phyloP scores from a whole-genome alignment of 2,888 invertebrate species.

The Plagodis pulveraria region DNA sequence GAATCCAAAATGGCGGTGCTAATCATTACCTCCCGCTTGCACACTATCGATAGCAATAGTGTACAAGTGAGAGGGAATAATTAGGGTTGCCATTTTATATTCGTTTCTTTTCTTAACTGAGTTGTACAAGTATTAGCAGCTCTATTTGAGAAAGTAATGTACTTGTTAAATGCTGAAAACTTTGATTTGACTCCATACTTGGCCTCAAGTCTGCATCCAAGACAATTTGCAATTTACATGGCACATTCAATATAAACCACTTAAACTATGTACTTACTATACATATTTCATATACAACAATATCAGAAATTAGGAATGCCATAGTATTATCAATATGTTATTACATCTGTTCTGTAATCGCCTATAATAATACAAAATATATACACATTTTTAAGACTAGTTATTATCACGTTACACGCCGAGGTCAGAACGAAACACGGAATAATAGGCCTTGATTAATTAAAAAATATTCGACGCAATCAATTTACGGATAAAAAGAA shows the following conservation, averaged over 20 bases:
- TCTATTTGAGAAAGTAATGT: too few relatives aligned
- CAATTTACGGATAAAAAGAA: slow-evolving; percentile 27
- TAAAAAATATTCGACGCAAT: slow-evolving; percentile 34
- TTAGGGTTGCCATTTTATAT: too few relatives aligned
- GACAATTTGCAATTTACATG: slow-evolving; percentile 66
- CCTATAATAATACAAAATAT: slow-evolving; percentile 68
- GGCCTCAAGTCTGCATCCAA: slow-evolving; percentile 18
- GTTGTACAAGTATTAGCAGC: too few relatives aligned
- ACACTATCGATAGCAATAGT: too few relatives aligned
- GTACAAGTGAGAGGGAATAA: too few relatives aligned
- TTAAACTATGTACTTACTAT: slow-evolving; percentile 44
- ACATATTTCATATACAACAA: slow-evolving; percentile 42
- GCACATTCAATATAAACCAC: slow-evolving; percentile 62
- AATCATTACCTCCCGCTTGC: too few relatives aligned
- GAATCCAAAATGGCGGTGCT: too few relatives aligned
- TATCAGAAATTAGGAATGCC: slow-evolving; percentile 54
- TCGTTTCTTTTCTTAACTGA: too few relatives aligned
- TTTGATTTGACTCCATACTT: slow-evolving; percentile 2
- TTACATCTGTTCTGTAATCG: slow-evolving; percentile 54
- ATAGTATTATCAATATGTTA: slow-evolving; percentile 42
- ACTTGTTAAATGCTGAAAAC: not conserved
- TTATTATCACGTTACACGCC: slow-evolving; percentile 84
- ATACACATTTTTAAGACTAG: slow-evolving; percentile 75
- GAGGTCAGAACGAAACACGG: slow-evolving; percentile 39
- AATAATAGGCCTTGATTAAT: slow-evolving; percentile 40